Percentiles rank a stretch among this genome's conserved stretches.
Conservation (phyloP, 2,888 invertebrate species). For the Caenorhabditis sp. region DNA sequence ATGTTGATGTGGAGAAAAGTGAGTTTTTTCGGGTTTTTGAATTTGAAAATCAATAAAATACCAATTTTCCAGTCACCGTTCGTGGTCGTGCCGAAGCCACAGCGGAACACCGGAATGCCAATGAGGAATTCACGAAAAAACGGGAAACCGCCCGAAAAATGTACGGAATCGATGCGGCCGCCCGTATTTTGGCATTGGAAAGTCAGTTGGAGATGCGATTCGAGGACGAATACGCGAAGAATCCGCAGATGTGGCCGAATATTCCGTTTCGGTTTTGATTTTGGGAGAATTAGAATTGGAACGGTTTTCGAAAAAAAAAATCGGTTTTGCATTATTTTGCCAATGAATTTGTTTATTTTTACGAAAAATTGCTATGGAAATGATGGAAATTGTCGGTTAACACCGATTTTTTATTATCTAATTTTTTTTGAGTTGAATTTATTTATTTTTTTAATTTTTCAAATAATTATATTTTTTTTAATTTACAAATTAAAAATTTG, state of each 20-base stretch:
- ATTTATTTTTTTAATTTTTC: no score
- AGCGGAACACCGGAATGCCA: slow-evolving; percentile 30
- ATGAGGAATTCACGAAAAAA: slow-evolving; percentile 23
- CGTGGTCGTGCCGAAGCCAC: slow-evolving; percentile 27
- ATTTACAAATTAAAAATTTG: no score
- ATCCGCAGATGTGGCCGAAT: slow-evolving; percentile 57
- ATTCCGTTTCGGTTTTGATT: slow-evolving; percentile 56
- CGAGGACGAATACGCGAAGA: slow-evolving; percentile 29
- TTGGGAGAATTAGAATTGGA: neutral
- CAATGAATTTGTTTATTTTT: neutral
- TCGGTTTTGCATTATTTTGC: neutral
- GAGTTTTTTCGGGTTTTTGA: neutral
- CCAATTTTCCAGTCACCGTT: slow-evolving; percentile 35
- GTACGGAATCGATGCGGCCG: slow-evolving; percentile 40
- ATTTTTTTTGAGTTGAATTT: no score
- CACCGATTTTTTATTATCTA: no score
- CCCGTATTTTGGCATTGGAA: slow-evolving; percentile 48
- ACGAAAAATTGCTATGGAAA: no score
- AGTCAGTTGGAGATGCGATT: slow-evolving; percentile 45
- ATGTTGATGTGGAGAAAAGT: slow-evolving; percentile 44
- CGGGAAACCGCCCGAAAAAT: slow-evolving; percentile 33
- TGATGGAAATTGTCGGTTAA: no score
- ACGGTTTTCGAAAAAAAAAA: neutral
- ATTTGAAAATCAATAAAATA: neutral
- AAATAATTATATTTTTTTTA: no score